These are phyloP conservation scores for Eulemur mongoz DNA, from an alignment of 2,797 vertebrate genomes.

Conservation along the genomic window DNA sequence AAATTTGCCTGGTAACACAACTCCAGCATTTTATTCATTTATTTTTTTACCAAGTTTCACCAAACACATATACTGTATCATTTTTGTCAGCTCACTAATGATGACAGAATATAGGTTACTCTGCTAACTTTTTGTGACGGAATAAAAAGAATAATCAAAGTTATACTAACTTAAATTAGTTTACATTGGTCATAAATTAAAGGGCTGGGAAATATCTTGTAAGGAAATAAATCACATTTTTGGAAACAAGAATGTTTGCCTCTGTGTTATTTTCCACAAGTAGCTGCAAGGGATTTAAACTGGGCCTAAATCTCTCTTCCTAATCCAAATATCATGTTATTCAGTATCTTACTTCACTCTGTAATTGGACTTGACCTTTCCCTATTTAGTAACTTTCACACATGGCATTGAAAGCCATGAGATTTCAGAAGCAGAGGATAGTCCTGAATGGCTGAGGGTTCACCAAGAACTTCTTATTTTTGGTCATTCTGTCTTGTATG, in stretches of 20 bases:
- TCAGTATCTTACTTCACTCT: neutral
- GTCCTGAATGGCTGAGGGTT: neutral
- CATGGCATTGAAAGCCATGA: neutral
- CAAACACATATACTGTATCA: neutral
- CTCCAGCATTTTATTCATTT: neutral
- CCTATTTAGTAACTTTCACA: neutral
- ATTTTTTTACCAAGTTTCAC: neutral
- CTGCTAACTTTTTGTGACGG: neutral
- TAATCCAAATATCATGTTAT: neutral
- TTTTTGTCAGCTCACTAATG: neutral
- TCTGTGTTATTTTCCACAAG: neutral
- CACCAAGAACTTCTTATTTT: neutral
- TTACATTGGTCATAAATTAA: neutral
- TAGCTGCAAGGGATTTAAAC: neutral
- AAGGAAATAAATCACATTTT: neutral
- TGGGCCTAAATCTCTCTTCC: neutral
- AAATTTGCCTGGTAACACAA: neutral
- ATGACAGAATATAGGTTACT: neutral
- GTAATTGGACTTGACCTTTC: neutral
- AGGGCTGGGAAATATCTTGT: neutral
- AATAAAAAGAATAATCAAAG: neutral
- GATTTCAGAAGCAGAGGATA: neutral
- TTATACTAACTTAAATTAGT: neutral
- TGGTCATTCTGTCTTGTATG: neutral
- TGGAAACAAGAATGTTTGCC: neutral